Conservation (phyloP, 2,888 invertebrate species). For the Meganola albula region DNA sequence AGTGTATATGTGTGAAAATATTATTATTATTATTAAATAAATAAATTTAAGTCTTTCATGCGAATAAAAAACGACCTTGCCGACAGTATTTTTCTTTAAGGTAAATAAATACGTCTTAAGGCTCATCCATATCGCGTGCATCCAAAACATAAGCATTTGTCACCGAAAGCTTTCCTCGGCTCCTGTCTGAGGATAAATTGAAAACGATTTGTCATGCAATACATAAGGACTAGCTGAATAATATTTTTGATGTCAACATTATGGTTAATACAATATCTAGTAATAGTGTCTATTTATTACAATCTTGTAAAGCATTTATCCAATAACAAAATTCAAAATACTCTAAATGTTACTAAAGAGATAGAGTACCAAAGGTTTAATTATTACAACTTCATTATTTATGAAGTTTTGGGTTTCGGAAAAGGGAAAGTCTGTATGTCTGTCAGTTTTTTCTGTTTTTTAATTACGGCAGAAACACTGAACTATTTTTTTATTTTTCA, state of each 20-base stretch:
- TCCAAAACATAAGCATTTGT: conserved; percentile 67
- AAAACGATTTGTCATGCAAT: conserved; percentile 71
- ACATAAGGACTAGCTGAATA: conserved; percentile 47
- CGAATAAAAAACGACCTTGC: neutral
- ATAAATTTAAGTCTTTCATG: neutral
- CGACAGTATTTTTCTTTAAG: neutral
- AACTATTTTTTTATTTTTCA: too few species aligned
- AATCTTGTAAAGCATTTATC: conserved; percentile 16
- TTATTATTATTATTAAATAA: neutral
- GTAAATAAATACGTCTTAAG: conserved; percentile 4
- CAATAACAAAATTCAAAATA: too few species aligned
- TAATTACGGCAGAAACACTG: too few species aligned
- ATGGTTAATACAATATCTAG: conserved; percentile 25
- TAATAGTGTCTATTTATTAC: conserved; percentile 16
- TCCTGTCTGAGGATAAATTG: conserved; percentile 70
- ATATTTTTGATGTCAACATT: conserved; percentile 37
- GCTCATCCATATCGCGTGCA: conserved; percentile 57
- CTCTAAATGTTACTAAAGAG: too few species aligned
- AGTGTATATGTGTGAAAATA: too few species aligned
- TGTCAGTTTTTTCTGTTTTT: too few species aligned
- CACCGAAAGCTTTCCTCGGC: conserved; percentile 67
- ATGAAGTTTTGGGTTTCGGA: too few species aligned
- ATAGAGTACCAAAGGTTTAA: too few species aligned
- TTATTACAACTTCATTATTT: too few species aligned
- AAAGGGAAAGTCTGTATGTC: too few species aligned